phyloP scores from a whole-genome alignment of 1,140 invertebrate species.

The Periplaneta americana region DNA sequence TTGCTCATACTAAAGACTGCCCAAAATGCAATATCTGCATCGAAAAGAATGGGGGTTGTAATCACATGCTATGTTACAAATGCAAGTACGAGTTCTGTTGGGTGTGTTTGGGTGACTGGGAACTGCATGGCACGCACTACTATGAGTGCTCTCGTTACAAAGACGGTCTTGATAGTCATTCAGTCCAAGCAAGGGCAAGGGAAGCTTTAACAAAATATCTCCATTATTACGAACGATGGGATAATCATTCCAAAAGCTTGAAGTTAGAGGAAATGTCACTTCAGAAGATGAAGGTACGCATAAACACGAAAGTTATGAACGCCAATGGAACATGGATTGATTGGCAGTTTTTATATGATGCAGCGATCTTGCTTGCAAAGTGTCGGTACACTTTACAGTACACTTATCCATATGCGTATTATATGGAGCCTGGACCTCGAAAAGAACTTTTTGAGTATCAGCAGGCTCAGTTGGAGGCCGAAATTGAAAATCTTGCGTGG shows the following conservation, averaged over 20 bases:
- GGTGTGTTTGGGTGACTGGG: no score
- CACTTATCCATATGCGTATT: conserved; percentile 99
- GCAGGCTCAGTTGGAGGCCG: conserved; percentile 96
- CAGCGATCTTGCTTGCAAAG: conserved; percentile 86
- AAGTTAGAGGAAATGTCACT: conserved; percentile 94
- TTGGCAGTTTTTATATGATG: conserved; percentile 97
- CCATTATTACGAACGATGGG: no score
- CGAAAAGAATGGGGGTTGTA: no score
- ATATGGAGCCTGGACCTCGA: conserved; percentile 87
- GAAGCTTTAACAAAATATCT: no score
- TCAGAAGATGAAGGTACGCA: conserved; percentile 80
- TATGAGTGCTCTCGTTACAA: no score
- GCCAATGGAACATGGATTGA: conserved; percentile 99
- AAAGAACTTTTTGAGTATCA: conserved; percentile 92
- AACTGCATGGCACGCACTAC: no score
- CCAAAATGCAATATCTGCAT: no score
- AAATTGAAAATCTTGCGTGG: conserved; percentile 99
- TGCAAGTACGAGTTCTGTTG: no score
- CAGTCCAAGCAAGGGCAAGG: no score
- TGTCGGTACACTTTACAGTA: conserved; percentile 98
- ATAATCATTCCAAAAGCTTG: conserved; percentile 97
- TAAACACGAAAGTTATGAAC: conserved; percentile 92
- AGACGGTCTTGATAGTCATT: no score
- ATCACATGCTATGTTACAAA: no score
- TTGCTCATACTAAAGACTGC: no score